Conservation (phyloP, 2,888 invertebrate genomes). For the Lamellibrachia columna region DNA sequence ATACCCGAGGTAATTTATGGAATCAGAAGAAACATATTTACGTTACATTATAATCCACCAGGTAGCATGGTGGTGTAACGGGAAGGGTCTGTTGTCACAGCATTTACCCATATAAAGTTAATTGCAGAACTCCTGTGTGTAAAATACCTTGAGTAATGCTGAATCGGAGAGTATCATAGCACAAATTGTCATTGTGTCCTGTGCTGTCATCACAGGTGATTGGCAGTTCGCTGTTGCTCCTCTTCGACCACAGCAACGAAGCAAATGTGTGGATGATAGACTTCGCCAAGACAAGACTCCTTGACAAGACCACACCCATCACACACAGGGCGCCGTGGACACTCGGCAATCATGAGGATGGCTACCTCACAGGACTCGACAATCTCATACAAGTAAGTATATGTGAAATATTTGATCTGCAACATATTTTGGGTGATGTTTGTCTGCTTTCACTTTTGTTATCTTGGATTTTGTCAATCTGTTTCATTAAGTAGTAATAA, state of each 20-base stretch:
- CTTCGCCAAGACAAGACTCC: constrained; percentile 88
- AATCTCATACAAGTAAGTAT: constrained; percentile 75
- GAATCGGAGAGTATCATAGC: neutral
- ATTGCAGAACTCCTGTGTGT: no score
- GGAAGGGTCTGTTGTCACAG: no score
- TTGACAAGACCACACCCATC: constrained; percentile 72
- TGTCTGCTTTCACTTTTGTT: no score
- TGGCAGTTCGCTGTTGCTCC: constrained; percentile 87
- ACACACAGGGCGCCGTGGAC: constrained; percentile 85
- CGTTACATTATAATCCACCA: no score
- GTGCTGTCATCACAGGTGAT: constrained; percentile 52
- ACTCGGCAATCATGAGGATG: constrained; percentile 97
- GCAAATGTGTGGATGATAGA: constrained; percentile 97
- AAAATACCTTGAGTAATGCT: neutral
- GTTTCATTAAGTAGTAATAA: no score
- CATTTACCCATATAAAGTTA: no score
- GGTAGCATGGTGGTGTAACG: no score
- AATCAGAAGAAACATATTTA: no score
- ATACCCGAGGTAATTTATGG: no score
- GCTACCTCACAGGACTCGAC: constrained; percentile 90
- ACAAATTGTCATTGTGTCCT: neutral
- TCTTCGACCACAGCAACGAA: constrained; percentile 83
- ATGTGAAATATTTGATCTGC: neutral
- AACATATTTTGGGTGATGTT: no score
- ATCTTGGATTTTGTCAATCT: no score